Conservation (phyloP, 2,797 vertebrate species). For the Acridotheres tristis region DNA sequence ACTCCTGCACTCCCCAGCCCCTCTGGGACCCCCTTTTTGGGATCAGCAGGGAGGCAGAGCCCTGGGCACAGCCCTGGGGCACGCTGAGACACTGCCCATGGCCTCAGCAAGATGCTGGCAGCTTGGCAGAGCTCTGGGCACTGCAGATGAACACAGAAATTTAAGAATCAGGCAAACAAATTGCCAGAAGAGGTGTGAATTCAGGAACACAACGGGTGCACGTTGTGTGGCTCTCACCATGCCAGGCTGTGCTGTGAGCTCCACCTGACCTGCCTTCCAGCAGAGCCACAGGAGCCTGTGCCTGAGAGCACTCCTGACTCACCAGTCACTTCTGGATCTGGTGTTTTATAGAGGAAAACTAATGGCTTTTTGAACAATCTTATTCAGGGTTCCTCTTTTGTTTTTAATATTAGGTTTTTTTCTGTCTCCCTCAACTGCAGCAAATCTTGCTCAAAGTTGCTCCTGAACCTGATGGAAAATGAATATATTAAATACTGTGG, state of each 20-base stretch:
- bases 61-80: background rate
- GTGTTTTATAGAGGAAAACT: background rate
- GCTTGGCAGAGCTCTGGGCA: conserved; percentile 8
- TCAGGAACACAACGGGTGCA: rapidly evolving
- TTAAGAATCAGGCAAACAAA: background rate
- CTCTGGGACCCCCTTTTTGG: background rate
- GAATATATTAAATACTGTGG: background rate
- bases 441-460: background rate
- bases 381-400: background rate
- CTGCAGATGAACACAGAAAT: background rate
- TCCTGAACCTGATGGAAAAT: background rate
- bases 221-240: background rate
- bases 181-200: background rate
- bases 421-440: background rate
- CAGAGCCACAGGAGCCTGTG: background rate
- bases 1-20: background rate
- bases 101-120: background rate
- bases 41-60: background rate
- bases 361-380: background rate
- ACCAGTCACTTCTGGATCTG: background rate
- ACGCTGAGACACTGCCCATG: conserved; percentile 6
- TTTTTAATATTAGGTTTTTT: background rate
- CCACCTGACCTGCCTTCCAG: background rate
- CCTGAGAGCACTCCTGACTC: background rate
- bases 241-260: background rate